phyloP scores from a whole-genome alignment of 2,888 invertebrate genomes.

The Mythimna albipuncta region DNA sequence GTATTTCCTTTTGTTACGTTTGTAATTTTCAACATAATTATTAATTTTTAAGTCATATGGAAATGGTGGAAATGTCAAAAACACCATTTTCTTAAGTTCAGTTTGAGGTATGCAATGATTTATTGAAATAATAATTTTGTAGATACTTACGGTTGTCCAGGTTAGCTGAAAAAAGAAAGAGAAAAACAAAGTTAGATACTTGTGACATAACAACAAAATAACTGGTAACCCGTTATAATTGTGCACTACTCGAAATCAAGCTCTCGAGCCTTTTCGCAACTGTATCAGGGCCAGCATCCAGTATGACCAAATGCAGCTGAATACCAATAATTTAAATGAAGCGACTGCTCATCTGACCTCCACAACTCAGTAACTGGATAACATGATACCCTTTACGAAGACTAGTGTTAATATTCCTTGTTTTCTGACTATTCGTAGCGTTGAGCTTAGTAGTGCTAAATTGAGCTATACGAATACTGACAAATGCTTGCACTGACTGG shows the following conservation, averaged over 20 bases:
- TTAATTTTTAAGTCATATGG: too few species aligned
- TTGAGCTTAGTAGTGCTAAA: too few species aligned
- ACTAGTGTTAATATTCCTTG: neutral
- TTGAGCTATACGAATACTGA: too few species aligned
- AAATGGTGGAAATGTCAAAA: too few species aligned
- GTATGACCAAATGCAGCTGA: neutral
- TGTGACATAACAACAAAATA: neutral
- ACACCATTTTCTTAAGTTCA: neutral
- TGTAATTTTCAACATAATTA: too few species aligned
- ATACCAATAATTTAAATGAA: neutral
- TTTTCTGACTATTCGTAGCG: too few species aligned
- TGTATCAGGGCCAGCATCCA: neutral
- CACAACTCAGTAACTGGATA: neutral
- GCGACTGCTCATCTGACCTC: neutral
- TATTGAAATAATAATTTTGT: neutral
- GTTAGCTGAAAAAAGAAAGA: slow-evolving; percentile 56
- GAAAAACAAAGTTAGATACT: slow-evolving; percentile 19
- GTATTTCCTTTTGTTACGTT: too few species aligned
- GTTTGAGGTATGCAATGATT: neutral
- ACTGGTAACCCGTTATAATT: too few species aligned
- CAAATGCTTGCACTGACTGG: too few species aligned
- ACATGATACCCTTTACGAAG: neutral
- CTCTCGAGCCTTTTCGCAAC: neutral
- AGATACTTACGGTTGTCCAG: slow-evolving; percentile 55
- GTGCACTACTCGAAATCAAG: too few species aligned